Conservation (phyloP, 2,113 vertebrate species). For the Halcyon senegalensis region DNA sequence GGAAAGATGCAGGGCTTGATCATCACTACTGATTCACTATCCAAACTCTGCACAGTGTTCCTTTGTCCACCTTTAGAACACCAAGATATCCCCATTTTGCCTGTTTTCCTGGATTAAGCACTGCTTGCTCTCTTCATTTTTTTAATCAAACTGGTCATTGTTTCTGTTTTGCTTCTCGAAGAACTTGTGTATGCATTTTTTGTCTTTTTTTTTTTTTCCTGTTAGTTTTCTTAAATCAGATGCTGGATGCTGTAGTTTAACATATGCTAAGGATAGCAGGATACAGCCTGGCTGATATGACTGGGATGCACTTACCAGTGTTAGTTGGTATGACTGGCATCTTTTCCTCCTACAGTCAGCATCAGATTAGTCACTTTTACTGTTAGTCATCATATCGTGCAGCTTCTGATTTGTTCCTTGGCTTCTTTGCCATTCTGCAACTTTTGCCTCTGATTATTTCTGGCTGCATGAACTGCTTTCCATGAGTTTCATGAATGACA, state of each 20-base stretch:
- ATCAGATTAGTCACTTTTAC: not conserved
- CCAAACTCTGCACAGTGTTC: not conserved
- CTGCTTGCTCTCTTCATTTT: fast-evolving
- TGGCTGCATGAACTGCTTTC: not conserved
- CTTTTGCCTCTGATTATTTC: not conserved
- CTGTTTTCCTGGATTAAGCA: not conserved
- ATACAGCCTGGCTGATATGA: not conserved
- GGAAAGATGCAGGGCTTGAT: not conserved
- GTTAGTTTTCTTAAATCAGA: not conserved
- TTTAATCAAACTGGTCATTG: not conserved
- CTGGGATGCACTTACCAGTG: not conserved
- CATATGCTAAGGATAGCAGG: not conserved
- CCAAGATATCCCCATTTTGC: not conserved
- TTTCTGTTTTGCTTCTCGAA: not conserved
- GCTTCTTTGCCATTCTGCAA: not conserved
- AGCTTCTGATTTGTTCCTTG: not conserved
- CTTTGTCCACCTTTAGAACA: not conserved
- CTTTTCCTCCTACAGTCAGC: not conserved
- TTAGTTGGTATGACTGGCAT: not conserved
- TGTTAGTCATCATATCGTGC: not conserved
- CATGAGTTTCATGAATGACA: not conserved
- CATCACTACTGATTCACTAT: not conserved
- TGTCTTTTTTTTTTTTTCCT: not conserved
- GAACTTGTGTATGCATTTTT: not conserved
- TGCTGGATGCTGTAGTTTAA: not conserved